Evolutionary conservation across 2,888 invertebrate genomes (phyloP), one percentile per base, ranked within the genome.

Genomic region (Lucinisca nassula): DNA sequence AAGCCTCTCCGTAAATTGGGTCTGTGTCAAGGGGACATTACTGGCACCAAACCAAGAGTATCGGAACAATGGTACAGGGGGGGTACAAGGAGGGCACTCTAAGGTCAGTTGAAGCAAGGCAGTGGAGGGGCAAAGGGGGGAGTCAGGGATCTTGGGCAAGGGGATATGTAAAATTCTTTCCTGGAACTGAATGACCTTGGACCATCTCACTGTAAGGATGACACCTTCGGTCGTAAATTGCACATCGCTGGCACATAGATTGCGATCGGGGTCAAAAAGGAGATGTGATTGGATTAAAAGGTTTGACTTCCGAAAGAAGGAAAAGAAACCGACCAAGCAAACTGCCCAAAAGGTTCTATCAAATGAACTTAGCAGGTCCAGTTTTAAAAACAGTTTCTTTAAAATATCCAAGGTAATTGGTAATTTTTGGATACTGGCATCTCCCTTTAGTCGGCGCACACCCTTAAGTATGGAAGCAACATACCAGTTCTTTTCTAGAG

Each of bases 231-330:
- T 4, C 17, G 17, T 14, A 21, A n/a, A 55, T 6, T 55, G 10
- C 4, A 55, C 55, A 55, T 40, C 27, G 4, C 32, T 38, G 27
- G 75, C 24, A 35, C 24, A 38, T 8, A 81, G 21, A 30, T 75
- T 73, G 35, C 58, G 45, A 8, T 74, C 40, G 0, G 81, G 61
- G 24, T 81, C 75, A 58, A 75, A 74, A 27, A 14, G 40, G 6
- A 30, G 3, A 37, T 38, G 37, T 8, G 58, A 38, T 35, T 24
- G 67, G 2, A 10, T 12, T 37, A 82, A 45, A 17, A 82, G 67
- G 74, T 82, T 76, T 14, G 76, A 76, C 17, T 82, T 82, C 51
- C 76, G 21, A 67, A 82, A 77, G 27, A 82, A 82, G 67, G 76
- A 76, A 37, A 76, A n/a, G n/a, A n/a, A n/a, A n/a, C n/a, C n/a